Percentiles rank a stretch among this genome's conserved stretches.
Evolutionary conservation across 2,797 vertebrate genomes (phyloP).

Genomic region (Bradypus variegatus): DNA sequence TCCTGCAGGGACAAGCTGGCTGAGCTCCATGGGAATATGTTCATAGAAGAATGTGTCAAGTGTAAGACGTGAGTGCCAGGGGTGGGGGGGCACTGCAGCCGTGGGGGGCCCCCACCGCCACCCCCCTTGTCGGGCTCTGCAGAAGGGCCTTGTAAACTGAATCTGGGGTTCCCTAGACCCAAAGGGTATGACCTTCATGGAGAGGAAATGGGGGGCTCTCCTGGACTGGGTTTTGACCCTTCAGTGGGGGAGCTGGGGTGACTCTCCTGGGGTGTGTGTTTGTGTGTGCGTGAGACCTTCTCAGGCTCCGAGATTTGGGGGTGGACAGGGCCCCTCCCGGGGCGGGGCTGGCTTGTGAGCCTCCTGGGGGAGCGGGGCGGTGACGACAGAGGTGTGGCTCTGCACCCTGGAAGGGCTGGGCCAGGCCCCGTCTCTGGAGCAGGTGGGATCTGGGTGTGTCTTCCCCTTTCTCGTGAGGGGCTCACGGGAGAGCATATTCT

Average conservation of each 20-base stretch:
- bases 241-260: neutral
- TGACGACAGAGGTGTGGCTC: neutral
- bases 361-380: neutral
- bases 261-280: neutral
- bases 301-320: too few relatives aligned
- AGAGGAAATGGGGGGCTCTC: neutral
- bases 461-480: neutral
- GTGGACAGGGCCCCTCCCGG: neutral
- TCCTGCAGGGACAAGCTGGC: slow-evolving; percentile 84
- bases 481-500: neutral
- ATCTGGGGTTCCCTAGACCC: neutral
- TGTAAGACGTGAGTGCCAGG: slow-evolving; percentile 86
- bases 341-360: too few relatives aligned
- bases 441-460: neutral
- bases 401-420: neutral
- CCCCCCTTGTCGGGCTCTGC: neutral
- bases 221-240: neutral
- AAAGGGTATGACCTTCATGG: neutral
- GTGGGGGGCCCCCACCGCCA: too few relatives aligned
- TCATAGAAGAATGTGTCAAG: slow-evolving; percentile 93
- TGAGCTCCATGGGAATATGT: slow-evolving; percentile 99
- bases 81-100: neutral
- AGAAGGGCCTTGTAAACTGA: neutral
- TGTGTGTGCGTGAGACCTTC: too few relatives aligned
- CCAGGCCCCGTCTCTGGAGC: neutral